Conservation (phyloP, 2,797 vertebrate species). For the Crenichthys baileyi region DNA sequence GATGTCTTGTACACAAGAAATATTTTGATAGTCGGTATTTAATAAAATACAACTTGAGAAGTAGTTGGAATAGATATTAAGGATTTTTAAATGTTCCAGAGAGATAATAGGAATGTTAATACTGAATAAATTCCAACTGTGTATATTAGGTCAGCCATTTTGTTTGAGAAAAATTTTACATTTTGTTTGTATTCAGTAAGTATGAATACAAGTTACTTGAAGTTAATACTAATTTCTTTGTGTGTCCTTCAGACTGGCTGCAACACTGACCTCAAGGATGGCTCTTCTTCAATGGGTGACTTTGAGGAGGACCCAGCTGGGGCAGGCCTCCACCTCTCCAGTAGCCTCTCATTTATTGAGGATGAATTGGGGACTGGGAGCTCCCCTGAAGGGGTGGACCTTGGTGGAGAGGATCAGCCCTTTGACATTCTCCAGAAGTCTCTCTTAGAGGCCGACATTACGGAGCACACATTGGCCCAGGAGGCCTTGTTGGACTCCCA, state of each 20-base stretch:
- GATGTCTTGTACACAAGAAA: not conserved
- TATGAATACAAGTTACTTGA: not conserved
- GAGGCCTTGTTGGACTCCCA: slow-evolving; percentile 96
- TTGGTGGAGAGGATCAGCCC: slow-evolving; percentile 93
- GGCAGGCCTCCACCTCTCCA: slow-evolving; percentile 91
- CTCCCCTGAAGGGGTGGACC: slow-evolving; percentile 90
- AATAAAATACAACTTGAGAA: not conserved
- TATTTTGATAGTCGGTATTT: not conserved
- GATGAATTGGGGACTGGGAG: slow-evolving; percentile 89
- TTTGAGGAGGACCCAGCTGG: slow-evolving; percentile 84
- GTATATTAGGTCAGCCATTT: too few relatives aligned
- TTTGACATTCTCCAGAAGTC: slow-evolving; percentile 99
- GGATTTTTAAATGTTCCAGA: too few relatives aligned
- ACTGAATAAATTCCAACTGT: too few relatives aligned
- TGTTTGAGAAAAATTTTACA: not conserved
- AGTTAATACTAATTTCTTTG: slow-evolving; percentile 16
- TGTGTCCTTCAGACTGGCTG: slow-evolving; percentile 82
- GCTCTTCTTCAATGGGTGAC: slow-evolving; percentile 85
- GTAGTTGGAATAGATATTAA: too few relatives aligned
- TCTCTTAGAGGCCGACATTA: slow-evolving; percentile 97
- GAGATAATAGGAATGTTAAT: too few relatives aligned
- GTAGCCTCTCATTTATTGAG: slow-evolving; percentile 96
- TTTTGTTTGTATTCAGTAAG: too few relatives aligned
- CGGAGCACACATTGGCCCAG: slow-evolving; percentile 97
- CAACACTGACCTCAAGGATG: slow-evolving; percentile 90